These are phyloP conservation scores for Bubo bubo DNA, from an alignment of 2,113 vertebrate genomes.

Conservation along the genomic window DNA sequence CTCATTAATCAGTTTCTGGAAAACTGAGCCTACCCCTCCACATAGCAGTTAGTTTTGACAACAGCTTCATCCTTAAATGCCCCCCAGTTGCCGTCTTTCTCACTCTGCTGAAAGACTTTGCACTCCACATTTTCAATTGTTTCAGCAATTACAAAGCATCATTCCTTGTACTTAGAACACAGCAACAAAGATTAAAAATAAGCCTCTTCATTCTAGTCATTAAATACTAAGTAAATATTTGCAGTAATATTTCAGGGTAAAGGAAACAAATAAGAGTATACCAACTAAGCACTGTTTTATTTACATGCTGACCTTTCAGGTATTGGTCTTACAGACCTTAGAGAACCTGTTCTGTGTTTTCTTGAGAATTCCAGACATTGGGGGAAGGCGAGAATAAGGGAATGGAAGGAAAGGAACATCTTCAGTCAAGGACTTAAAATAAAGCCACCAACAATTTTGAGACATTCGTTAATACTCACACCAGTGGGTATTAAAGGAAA, in stretches of 20 bases:
- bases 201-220: background rate
- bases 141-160: background rate
- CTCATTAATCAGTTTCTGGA: background rate
- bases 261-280: background rate
- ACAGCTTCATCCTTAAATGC: background rate
- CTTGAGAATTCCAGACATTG: background rate
- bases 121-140: background rate
- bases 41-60: background rate
- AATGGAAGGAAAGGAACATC: background rate
- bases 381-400: background rate
- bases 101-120: background rate
- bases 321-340: background rate
- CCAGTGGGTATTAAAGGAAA: background rate
- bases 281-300: background rate
- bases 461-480: background rate
- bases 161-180: background rate
- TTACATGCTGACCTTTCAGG: background rate
- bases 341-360: background rate
- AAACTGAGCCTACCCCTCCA: background rate
- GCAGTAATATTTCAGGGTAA: background rate
- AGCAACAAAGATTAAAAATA: background rate
- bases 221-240: background rate
- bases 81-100: background rate
- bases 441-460: background rate
- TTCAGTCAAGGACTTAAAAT: background rate